Evolutionary conservation across 2,888 invertebrate genomes (phyloP).

Genomic region (Ariolimax columbianus): DNA sequence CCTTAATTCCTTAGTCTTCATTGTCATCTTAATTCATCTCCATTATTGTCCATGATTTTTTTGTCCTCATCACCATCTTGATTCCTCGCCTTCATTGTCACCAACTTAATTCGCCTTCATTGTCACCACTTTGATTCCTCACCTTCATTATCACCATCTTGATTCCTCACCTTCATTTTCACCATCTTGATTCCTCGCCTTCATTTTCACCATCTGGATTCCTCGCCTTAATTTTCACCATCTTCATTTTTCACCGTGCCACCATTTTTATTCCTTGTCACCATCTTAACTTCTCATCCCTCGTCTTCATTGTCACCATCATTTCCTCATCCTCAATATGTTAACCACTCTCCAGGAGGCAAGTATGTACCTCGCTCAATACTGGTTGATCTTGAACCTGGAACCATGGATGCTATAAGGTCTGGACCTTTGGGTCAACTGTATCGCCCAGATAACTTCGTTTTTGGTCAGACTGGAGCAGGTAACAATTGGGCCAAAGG

Average conservation of each 20-base stretch:
- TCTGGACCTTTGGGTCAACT: slow-evolving; percentile 96
- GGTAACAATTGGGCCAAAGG: slow-evolving; percentile 58
- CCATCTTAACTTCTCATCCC: too few relatives aligned
- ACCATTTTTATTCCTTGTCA: too few relatives aligned
- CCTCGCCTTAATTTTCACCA: neutral
- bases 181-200: neutral
- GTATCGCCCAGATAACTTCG: slow-evolving; percentile 95
- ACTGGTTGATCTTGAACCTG: slow-evolving; percentile 95
- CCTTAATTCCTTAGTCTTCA: too few relatives aligned
- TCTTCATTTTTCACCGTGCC: neutral
- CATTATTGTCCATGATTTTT: too few relatives aligned
- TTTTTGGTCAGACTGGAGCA: slow-evolving; percentile 51
- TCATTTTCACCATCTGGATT: neutral
- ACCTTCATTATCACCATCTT: neutral
- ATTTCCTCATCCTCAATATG: neutral
- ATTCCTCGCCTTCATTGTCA: too few relatives aligned
- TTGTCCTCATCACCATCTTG: neutral
- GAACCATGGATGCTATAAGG: slow-evolving; percentile 97
- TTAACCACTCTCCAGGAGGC: slow-evolving; percentile 80
- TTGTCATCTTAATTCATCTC: too few relatives aligned
- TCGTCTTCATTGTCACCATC: too few relatives aligned
- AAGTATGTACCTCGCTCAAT: slow-evolving; percentile 97
- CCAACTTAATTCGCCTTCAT: too few relatives aligned
- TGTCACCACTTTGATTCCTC: too few relatives aligned
- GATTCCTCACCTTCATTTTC: neutral